phyloP scores from a whole-genome alignment of 2,113 vertebrate species.

The Collichthys lucidus region DNA sequence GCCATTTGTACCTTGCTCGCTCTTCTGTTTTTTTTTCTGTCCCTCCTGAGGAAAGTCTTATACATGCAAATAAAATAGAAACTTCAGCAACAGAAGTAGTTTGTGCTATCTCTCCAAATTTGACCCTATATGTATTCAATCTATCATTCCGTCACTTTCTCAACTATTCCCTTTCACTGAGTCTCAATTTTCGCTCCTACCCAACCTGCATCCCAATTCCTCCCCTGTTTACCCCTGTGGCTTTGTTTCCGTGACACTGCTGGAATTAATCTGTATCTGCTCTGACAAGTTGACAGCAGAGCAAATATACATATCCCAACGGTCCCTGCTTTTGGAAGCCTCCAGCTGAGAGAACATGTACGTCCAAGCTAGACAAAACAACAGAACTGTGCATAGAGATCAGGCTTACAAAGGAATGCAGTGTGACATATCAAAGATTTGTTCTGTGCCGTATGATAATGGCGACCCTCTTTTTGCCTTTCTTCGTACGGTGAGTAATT shows the following conservation, averaged over 20 bases:
- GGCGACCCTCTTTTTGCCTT: constrained; percentile 12
- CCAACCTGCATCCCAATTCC: not conserved
- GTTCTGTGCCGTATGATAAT: not conserved
- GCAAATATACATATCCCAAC: constrained; percentile 19
- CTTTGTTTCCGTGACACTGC: constrained; percentile 15
- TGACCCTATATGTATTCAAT: not conserved
- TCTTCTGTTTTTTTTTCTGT: not conserved
- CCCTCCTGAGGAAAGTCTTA: constrained; percentile 19
- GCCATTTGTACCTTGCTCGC: constrained; percentile 25
- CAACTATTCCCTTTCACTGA: not conserved
- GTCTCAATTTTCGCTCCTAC: not conserved
- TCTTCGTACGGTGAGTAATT: constrained; percentile 42
- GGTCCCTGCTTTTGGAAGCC: not conserved
- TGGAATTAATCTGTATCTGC: constrained; percentile 9
- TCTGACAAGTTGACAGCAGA: constrained; percentile 34
- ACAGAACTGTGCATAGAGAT: not conserved
- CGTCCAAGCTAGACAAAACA: constrained; percentile 12
- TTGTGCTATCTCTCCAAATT: not conserved
- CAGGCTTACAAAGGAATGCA: not conserved
- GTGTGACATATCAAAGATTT: not conserved
- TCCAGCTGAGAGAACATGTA: constrained; percentile 2
- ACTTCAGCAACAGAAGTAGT: not conserved
- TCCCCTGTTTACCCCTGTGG: constrained; percentile 1
- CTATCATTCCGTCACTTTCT: not conserved
- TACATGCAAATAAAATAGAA: constrained; percentile 13